Evolutionary conservation across 2,797 vertebrate genomes (phyloP).

Genomic region (Hemibagrus guttatus): DNA sequence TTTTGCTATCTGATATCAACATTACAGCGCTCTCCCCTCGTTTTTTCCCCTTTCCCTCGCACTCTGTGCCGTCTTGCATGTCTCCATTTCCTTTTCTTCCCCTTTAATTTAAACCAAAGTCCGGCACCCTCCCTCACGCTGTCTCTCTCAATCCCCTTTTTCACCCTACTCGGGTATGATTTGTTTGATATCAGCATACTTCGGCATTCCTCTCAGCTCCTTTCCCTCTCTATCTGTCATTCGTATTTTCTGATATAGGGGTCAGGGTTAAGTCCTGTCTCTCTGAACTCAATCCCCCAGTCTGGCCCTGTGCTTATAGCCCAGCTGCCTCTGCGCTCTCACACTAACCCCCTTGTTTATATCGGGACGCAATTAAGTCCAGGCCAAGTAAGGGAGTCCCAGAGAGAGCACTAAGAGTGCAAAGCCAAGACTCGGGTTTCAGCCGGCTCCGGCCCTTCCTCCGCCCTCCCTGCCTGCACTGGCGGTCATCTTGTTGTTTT

Average conservation of each 20-base stretch:
- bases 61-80: constrained; percentile 52
- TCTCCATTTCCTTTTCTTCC: constrained; percentile 18
- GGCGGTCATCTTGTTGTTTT: constrained; percentile 51
- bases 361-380: constrained; percentile 85
- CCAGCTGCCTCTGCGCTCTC: constrained; percentile 86
- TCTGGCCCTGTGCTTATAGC: constrained; percentile 80
- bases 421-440: constrained; percentile 84
- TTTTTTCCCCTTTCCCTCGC: not conserved
- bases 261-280: constrained; percentile 74
- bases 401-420: constrained; percentile 89
- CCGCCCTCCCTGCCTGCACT: constrained; percentile 41
- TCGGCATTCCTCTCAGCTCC: constrained; percentile 48
- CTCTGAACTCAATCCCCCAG: constrained; percentile 79
- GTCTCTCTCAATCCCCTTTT: constrained; percentile 9
- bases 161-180: constrained; percentile 21
- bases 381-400: constrained; percentile 87
- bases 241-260: constrained; percentile 72
- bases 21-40: not conserved
- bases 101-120: constrained; percentile 33
- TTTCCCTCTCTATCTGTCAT: constrained; percentile 37
- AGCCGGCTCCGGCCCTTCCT: constrained; percentile 54
- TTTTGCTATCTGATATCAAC: constrained; percentile 6
- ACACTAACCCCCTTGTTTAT: constrained; percentile 94
- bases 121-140: not conserved
- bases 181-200: constrained; percentile 42